Evolutionary conservation across 2,797 vertebrate species (phyloP).

Genomic region (Sparidentex hasta): DNA sequence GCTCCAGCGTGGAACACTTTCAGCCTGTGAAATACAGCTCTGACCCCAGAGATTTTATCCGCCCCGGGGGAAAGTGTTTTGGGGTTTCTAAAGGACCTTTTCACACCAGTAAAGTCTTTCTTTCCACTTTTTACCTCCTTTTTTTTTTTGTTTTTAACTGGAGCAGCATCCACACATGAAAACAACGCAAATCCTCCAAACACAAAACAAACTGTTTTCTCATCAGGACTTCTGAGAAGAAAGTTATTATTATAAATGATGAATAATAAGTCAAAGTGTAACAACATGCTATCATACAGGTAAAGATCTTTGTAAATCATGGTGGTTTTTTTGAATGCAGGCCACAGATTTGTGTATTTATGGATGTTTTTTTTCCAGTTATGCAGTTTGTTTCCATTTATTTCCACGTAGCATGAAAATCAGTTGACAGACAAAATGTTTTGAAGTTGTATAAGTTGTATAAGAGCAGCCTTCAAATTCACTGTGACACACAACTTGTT

Average conservation of each 20-base stretch:
- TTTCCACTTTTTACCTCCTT: conserved; percentile 53
- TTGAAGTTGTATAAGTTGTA: neutral
- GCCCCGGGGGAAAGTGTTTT: conserved; percentile 64
- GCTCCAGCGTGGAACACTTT: conserved; percentile 60
- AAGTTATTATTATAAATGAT: neutral
- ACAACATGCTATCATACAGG: conserved; percentile 15
- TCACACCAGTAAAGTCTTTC: conserved; percentile 72
- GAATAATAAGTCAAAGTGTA: conserved; percentile 4
- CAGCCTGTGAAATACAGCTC: conserved; percentile 73
- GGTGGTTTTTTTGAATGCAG: neutral
- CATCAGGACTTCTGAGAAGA: conserved; percentile 42
- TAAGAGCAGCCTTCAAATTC: neutral
- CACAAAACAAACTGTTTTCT: conserved; percentile 43
- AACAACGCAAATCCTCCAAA: conserved; percentile 48
- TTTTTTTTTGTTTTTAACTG: conserved; percentile 22
- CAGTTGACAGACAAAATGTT: conserved; percentile 13
- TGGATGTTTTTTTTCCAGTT: conserved; percentile 6
- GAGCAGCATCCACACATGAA: conserved; percentile 45
- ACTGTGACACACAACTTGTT: neutral
- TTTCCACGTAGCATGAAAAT: conserved; percentile 26
- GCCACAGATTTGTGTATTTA: conserved; percentile 27
- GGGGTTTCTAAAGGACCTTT: conserved; percentile 67
- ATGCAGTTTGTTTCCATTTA: conserved; percentile 6
- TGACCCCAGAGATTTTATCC: conserved; percentile 73
- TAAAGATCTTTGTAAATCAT: conserved; percentile 6